phyloP scores from a whole-genome alignment of 2,888 invertebrate species.

The Netelia melanura region DNA sequence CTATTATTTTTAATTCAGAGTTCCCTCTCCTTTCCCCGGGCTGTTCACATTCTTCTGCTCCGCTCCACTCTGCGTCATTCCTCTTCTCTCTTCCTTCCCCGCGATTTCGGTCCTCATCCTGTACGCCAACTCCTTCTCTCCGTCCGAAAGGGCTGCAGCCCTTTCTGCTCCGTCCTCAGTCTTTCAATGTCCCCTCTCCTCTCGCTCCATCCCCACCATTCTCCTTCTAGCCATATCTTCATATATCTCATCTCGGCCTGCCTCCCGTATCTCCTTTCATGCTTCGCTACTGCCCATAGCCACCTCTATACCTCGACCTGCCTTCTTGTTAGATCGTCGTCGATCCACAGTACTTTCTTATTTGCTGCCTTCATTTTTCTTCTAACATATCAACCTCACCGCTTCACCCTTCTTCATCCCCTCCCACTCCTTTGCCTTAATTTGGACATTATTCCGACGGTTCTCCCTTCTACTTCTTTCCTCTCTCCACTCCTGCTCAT shows the following conservation, averaged over 20 bases:
- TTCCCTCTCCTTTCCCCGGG: not conserved
- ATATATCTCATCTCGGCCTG: no score
- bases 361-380: not conserved
- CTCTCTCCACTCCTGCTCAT: not conserved
- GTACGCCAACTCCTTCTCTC: not conserved
- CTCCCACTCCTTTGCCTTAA: not conserved
- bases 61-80: not conserved
- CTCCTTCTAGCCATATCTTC: no score
- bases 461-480: not conserved
- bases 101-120: not conserved
- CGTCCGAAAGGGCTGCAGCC: slow-evolving; percentile 7
- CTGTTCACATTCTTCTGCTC: no score
- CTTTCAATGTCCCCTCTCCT: not conserved
- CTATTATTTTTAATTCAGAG: not conserved
- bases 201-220: not conserved
- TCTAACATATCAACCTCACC: not conserved
- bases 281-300: not conserved
- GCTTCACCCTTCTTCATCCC: not conserved
- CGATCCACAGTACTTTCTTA: not conserved
- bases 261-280: slow-evolving; percentile 6
- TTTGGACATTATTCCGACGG: not conserved
- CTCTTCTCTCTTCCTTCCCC: slow-evolving; percentile 8
- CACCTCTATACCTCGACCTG: slow-evolving; percentile 21
- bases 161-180: not conserved
- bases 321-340: slow-evolving; percentile 45